A percentile compares a stretch with the other conserved stretches of the same genome.
Evolutionary conservation across 2,797 vertebrate species (phyloP).

Genomic region (Amphiprion clarkii): DNA sequence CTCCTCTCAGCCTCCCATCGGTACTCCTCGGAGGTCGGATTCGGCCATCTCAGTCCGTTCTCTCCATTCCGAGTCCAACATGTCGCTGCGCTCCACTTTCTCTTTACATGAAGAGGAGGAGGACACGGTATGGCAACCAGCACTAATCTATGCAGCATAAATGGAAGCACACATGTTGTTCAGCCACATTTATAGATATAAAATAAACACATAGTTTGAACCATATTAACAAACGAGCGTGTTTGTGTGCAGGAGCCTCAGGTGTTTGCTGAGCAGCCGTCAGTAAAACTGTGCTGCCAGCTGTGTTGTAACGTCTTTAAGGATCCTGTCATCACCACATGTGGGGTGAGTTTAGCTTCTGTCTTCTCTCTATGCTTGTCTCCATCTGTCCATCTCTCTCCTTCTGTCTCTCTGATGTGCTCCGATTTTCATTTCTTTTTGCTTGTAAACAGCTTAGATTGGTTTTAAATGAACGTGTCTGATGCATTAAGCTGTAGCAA

Average conservation of each 20-base stretch:
- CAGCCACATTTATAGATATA: neutral
- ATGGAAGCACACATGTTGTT: neutral
- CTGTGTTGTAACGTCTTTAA: conserved; percentile 97
- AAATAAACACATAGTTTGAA: neutral
- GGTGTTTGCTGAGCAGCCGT: conserved; percentile 98
- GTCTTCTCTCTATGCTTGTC: neutral
- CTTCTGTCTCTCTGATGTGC: neutral
- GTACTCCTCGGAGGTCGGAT: conserved; percentile 93
- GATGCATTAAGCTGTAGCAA: too few species aligned
- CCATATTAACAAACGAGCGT: neutral
- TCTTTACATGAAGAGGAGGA: conserved; percentile 99
- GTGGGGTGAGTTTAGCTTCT: conserved; percentile 89
- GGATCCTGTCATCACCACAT: conserved; percentile 98
- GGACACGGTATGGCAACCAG: conserved; percentile 87
- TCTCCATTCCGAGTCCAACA: conserved; percentile 98
- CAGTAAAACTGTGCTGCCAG: conserved; percentile 97
- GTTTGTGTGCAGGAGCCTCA: conserved; percentile 89
- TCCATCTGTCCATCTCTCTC: neutral
- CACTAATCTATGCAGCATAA: neutral
- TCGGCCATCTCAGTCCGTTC: conserved; percentile 97
- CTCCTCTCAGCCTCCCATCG: conserved; percentile 89
- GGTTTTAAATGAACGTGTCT: too few species aligned
- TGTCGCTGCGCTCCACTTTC: conserved; percentile 98
- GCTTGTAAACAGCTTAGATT: neutral
- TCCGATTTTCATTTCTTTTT: neutral